These are phyloP conservation scores for Leptopilina syphax DNA, from an alignment of 2,888 invertebrate genomes.

Conservation along the genomic window DNA sequence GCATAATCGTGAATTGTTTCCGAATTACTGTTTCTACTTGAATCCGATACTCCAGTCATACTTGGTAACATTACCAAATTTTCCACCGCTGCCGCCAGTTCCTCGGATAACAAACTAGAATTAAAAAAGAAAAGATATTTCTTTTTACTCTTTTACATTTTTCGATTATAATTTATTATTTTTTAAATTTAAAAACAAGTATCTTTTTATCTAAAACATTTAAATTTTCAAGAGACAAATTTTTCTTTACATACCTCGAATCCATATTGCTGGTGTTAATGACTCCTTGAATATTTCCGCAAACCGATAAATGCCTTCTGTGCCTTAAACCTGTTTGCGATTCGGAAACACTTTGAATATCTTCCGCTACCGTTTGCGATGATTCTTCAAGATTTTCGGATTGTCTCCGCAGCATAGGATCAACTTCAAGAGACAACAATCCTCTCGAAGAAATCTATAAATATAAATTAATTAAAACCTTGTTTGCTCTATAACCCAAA, in stretches of 20 bases:
- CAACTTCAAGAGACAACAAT: constrained; percentile 81
- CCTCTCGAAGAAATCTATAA: constrained; percentile 80
- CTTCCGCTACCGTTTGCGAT: constrained; percentile 77
- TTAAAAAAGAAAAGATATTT: background rate
- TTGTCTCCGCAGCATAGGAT: constrained; percentile 76
- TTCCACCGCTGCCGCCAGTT: constrained; percentile 80
- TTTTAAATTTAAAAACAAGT: too few species aligned
- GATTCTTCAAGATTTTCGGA: constrained; percentile 82
- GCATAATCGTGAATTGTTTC: constrained; percentile 91
- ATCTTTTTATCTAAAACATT: too few species aligned
- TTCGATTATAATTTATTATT: too few species aligned
- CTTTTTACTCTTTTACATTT: too few species aligned
- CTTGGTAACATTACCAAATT: constrained; percentile 78
- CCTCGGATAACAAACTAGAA: constrained; percentile 75
- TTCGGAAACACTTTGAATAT: constrained; percentile 76
- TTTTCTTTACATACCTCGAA: constrained; percentile 66
- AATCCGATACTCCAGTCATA: constrained; percentile 70
- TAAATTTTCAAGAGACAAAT: background rate
- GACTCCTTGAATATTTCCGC: constrained; percentile 75
- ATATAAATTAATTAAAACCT: background rate
- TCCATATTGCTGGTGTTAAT: constrained; percentile 71
- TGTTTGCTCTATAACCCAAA: too few species aligned
- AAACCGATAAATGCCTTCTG: constrained; percentile 80
- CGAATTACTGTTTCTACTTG: constrained; percentile 72
- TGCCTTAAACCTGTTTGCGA: constrained; percentile 76